phyloP scores from a whole-genome alignment of 2,888 invertebrate species.

The Melipona beecheii region DNA sequence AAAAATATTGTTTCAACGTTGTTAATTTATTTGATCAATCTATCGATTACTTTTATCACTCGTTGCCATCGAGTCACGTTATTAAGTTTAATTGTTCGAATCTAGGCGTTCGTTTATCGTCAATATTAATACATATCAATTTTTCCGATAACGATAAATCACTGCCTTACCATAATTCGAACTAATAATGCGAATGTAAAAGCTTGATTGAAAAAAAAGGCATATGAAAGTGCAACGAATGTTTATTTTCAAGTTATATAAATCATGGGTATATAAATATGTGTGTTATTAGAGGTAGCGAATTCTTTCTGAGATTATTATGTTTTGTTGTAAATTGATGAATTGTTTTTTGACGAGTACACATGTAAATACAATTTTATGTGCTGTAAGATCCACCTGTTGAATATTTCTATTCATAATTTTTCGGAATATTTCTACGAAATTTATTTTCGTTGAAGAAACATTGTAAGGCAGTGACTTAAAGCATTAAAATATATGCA shows the following conservation, averaged over 20 bases:
- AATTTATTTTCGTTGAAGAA: conserved; percentile 62
- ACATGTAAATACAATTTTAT: conserved; percentile 71
- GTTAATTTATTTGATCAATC: conserved; percentile 39
- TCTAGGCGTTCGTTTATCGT: conserved; percentile 2
- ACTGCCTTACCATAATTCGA: conserved; percentile 34
- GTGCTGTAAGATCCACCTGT: conserved; percentile 66
- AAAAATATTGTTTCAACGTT: conserved; percentile 21
- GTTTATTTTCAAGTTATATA: background rate
- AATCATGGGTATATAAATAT: background rate
- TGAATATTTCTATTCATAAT: conserved; percentile 66
- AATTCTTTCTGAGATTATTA: conserved; percentile 69
- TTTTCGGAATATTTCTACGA: conserved; percentile 61
- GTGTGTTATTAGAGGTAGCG: conserved; percentile 64
- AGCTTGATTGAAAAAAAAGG: background rate
- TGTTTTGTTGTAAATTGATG: conserved; percentile 70
- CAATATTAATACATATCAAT: conserved; percentile 49
- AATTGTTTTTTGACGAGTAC: conserved; percentile 70
- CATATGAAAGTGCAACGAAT: no score
- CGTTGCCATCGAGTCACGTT: conserved; percentile 19
- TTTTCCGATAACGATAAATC: conserved; percentile 34
- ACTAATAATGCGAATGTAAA: background rate
- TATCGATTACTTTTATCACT: conserved; percentile 16
- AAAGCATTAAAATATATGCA: conserved; percentile 63
- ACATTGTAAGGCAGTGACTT: conserved; percentile 65
- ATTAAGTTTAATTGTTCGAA: conserved; percentile 12